Percentiles rank a stretch among this genome's conserved stretches.
phyloP scores from a whole-genome alignment of 2,888 invertebrate genomes.

The Biston stratarius region DNA sequence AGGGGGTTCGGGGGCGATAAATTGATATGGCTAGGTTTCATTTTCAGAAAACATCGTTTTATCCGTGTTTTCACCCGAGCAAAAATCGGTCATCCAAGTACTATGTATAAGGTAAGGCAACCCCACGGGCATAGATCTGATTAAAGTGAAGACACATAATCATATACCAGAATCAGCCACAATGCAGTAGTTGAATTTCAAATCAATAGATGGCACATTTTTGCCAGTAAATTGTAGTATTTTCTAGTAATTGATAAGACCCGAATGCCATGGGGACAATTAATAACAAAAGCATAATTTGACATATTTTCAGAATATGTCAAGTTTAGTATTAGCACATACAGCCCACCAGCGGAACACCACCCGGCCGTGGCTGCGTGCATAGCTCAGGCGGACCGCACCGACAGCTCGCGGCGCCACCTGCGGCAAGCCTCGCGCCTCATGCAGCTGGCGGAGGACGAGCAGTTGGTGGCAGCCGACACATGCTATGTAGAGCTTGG shows the following conservation, averaged over 20 bases:
- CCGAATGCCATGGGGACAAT: neutral
- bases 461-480: conserved; percentile 85
- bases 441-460: conserved; percentile 88
- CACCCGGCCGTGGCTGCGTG: conserved; percentile 64
- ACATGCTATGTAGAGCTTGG: conserved; percentile 95
- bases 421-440: conserved; percentile 92
- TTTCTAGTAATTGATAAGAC: neutral
- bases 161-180: too few relatives aligned
- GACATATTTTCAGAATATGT: conserved; percentile 58
- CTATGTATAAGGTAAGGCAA: too few relatives aligned
- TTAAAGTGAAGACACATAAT: too few relatives aligned
- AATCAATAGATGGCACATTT: too few relatives aligned
- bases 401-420: conserved; percentile 89
- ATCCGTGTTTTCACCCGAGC: too few relatives aligned
- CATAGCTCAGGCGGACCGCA: conserved; percentile 79
- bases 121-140: too few relatives aligned
- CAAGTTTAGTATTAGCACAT: conserved; percentile 57
- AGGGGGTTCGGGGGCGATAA: too few relatives aligned
- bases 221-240: too few relatives aligned
- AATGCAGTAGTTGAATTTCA: too few relatives aligned
- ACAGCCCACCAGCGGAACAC: conserved; percentile 54
- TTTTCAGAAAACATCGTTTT: too few relatives aligned
- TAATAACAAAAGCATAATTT: neutral
- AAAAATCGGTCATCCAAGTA: too few relatives aligned
- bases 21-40: too few relatives aligned